phyloP scores from a whole-genome alignment of 2,797 vertebrate genomes.

The Aphelocoma californica region DNA sequence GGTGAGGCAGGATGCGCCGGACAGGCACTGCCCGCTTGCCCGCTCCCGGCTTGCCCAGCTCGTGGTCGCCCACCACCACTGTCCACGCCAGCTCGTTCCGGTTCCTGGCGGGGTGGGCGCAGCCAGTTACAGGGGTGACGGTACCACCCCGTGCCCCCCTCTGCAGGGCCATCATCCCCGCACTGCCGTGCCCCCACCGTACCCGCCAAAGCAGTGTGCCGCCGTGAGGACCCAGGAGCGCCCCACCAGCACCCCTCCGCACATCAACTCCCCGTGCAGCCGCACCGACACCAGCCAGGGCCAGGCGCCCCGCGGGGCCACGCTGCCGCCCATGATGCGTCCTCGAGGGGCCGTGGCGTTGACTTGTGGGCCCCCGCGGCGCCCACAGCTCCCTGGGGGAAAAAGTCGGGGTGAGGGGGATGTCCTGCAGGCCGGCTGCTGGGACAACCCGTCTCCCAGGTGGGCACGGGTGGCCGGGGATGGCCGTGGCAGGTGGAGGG shows the following conservation, averaged over 20 bases:
- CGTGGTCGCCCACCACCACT: slow-evolving; percentile 86
- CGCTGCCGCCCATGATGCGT: slow-evolving; percentile 88
- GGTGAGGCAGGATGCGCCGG: slow-evolving; percentile 89
- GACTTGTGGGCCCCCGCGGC: slow-evolving; percentile 41
- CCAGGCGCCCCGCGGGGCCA: slow-evolving; percentile 85
- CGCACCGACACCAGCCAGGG: slow-evolving; percentile 93
- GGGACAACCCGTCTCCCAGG: not conserved
- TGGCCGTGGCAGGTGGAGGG: not conserved
- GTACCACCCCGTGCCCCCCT: not conserved
- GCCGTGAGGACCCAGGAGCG: slow-evolving; percentile 91
- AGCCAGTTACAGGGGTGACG: not conserved
- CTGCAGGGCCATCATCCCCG: not conserved
- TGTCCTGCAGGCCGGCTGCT: not conserved
- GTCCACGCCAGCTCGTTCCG: slow-evolving; percentile 89
- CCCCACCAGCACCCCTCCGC: slow-evolving; percentile 90
- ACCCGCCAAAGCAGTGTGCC: slow-evolving; percentile 93
- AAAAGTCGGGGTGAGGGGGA: not conserved
- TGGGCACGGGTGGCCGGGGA: not conserved
- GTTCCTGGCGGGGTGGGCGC: slow-evolving; percentile 71
- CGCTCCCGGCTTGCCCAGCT: slow-evolving; percentile 80
- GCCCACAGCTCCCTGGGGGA: slow-evolving; percentile 79
- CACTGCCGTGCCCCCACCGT: not conserved
- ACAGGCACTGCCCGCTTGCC: slow-evolving; percentile 83
- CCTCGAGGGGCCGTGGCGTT: slow-evolving; percentile 81
- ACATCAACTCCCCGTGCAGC: slow-evolving; percentile 88